Conservation (phyloP, 2,888 invertebrate species). For the Oligia latruncula region DNA sequence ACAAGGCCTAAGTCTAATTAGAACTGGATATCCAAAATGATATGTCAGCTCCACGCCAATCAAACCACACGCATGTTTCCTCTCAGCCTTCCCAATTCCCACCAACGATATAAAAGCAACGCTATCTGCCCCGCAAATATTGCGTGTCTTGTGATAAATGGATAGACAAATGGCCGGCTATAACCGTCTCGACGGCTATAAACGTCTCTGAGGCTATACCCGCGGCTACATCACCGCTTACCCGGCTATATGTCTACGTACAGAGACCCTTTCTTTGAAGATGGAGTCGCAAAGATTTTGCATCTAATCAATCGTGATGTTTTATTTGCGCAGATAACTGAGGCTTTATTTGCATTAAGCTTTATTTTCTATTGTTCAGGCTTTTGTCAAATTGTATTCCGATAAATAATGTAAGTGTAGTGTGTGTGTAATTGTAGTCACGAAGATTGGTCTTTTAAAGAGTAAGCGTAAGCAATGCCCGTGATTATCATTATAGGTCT, state of each 20-base stretch:
- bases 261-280: background rate
- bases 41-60: background rate
- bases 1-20: background rate
- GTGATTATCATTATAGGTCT: background rate
- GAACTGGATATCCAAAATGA: background rate
- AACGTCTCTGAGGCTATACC: constrained; percentile 36
- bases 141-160: constrained; percentile 53
- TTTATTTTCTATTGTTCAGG: background rate
- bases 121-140: constrained; percentile 47
- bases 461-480: background rate
- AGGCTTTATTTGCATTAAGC: background rate
- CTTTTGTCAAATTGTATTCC: background rate
- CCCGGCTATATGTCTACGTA: constrained; percentile 44
- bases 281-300: constrained; percentile 33
- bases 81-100: constrained; percentile 28
- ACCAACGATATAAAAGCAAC: constrained; percentile 32
- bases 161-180: constrained; percentile 54
- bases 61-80: background rate
- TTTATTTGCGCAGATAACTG: background rate
- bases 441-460: background rate
- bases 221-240: constrained; percentile 42
- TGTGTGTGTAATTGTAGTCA: too few relatives aligned
- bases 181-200: constrained; percentile 54
- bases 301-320: constrained; percentile 11
- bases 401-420: too few relatives aligned